These are phyloP conservation scores for Notodonta dromedarius DNA, from an alignment of 2,888 invertebrate species.

Conservation along the genomic window DNA sequence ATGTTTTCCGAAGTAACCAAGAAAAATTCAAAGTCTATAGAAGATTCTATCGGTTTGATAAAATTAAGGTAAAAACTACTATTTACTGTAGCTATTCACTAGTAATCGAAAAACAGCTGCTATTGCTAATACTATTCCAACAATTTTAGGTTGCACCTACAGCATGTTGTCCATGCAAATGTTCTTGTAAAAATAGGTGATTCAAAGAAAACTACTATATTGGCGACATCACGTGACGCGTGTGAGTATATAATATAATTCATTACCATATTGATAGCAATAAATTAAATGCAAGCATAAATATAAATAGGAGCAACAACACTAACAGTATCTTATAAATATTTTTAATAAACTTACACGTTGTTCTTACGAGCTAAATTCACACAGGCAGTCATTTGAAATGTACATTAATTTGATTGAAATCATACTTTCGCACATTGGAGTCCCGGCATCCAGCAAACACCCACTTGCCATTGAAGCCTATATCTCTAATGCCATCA, in stretches of 20 bases:
- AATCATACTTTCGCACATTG: conserved; percentile 85
- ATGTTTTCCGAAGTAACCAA: conserved; percentile 45
- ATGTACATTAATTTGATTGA: conserved; percentile 76
- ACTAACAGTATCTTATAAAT: conserved; percentile 15
- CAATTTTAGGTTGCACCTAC: conserved; percentile 6
- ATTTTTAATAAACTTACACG: conserved; percentile 38
- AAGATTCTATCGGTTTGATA: conserved; percentile 30
- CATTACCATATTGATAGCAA: neutral
- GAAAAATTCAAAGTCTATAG: conserved; percentile 42
- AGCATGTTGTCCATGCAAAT: neutral
- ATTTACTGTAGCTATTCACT: no score
- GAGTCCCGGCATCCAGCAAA: conserved; percentile 87
- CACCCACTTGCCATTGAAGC: conserved; percentile 84
- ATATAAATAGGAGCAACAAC: conserved; percentile 12
- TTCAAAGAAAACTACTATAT: neutral
- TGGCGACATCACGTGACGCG: neutral
- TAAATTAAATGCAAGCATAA: neutral
- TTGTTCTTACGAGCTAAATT: conserved; percentile 27
- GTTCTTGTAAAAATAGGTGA: neutral
- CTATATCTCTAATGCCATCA: conserved; percentile 87
- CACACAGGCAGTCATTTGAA: conserved; percentile 59
- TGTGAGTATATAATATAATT: no score
- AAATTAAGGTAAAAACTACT: conserved; percentile 32
- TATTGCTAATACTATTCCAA: neutral
- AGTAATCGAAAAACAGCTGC: no score